These are phyloP conservation scores for Arothron firmamentum DNA, from an alignment of 2,113 vertebrate species.

Conservation along the genomic window DNA sequence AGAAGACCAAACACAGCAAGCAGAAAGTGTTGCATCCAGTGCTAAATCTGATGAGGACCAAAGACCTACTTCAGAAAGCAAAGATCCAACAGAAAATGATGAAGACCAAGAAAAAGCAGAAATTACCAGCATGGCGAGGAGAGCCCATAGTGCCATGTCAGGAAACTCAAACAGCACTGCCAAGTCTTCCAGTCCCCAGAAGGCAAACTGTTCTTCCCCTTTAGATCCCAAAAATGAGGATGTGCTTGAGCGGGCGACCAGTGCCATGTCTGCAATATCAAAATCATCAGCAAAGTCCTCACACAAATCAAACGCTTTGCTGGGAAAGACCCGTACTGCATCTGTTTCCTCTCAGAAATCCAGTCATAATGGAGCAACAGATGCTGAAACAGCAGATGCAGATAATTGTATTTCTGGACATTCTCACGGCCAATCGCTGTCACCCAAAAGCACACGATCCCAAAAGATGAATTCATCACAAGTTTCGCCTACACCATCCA, in stretches of 20 bases:
- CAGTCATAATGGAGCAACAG: constrained; percentile 1
- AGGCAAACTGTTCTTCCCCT: constrained; percentile 27
- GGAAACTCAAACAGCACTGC: constrained; percentile 23
- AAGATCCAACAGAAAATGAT: constrained; percentile 1
- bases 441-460: constrained; percentile 24
- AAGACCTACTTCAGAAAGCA: not conserved
- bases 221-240: constrained; percentile 8
- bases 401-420: constrained; percentile 23
- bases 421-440: constrained; percentile 21
- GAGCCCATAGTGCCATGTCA: constrained; percentile 37
- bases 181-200: constrained; percentile 36
- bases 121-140: not conserved
- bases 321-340: too few species aligned
- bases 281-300: constrained; percentile 51
- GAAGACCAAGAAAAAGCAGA: constrained; percentile 4
- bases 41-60: not conserved
- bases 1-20: too few species aligned
- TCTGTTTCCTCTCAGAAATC: constrained; percentile 25
- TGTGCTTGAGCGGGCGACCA: constrained; percentile 8
- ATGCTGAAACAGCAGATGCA: constrained; percentile 19
- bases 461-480: constrained; percentile 16
- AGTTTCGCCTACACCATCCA: constrained; percentile 12
- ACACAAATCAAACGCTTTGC: constrained; percentile 45
- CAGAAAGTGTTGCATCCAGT: too few species aligned
- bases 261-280: constrained; percentile 50